These are phyloP conservation scores for Calephelis nemesis DNA, from an alignment of 1,140 invertebrate genomes.

Conservation along the genomic window DNA sequence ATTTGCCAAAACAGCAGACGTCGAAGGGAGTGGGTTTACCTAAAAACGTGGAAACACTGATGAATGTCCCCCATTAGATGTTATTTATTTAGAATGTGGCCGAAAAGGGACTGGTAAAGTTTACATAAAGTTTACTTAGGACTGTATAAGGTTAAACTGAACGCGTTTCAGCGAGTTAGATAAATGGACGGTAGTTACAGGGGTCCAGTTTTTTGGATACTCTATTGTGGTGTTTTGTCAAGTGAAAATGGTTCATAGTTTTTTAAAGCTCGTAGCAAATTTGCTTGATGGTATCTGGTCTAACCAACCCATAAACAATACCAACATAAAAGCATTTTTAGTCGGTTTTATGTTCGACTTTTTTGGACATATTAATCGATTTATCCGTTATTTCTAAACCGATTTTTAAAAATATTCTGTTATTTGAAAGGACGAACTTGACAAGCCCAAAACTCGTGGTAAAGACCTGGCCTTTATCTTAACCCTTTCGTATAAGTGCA, in stretches of 20 bases:
- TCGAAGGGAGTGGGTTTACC: conserved; percentile 59
- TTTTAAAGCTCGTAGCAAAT: neutral
- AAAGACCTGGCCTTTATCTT: too few relatives aligned
- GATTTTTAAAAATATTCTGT: too few relatives aligned
- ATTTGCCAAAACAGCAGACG: conserved; percentile 62
- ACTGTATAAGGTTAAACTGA: conserved; percentile 74
- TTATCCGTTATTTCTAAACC: too few relatives aligned
- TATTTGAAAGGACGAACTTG: too few relatives aligned
- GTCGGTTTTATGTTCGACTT: too few relatives aligned
- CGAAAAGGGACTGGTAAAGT: conserved; percentile 71
- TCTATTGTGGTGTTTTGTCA: conserved; percentile 67
- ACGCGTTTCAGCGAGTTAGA: conserved; percentile 59
- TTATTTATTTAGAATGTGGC: conserved; percentile 80
- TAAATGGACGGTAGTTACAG: conserved; percentile 67
- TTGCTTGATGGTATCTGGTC: too few relatives aligned
- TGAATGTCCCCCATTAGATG: conserved; percentile 80
- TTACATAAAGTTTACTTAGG: conserved; percentile 75
- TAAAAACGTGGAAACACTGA: conserved; percentile 77
- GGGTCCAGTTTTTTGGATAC: conserved; percentile 70
- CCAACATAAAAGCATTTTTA: too few relatives aligned
- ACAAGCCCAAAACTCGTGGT: too few relatives aligned
- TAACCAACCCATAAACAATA: too few relatives aligned
- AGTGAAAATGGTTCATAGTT: conserved; percentile 31
- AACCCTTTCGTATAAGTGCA: too few relatives aligned
- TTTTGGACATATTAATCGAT: too few relatives aligned